Base-by-base conservation (phyloP, 2,888 invertebrate species). In the Myopa tessellatipennis region DNA sequence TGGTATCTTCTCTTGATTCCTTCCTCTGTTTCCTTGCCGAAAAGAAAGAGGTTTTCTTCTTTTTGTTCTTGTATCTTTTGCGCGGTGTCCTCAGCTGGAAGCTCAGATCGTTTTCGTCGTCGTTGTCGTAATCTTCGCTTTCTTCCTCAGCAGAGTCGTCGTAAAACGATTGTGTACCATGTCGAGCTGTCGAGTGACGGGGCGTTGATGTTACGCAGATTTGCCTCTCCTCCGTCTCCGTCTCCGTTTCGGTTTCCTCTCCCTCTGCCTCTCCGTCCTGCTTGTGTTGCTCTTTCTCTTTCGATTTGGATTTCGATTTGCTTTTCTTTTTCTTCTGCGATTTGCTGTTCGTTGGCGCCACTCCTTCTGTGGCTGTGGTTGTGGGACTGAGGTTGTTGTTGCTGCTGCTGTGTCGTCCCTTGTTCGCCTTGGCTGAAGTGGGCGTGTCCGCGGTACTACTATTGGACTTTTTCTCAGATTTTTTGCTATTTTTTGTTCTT, bases 321-420 rank as follows among this genome's bases (percentile, higher is more conserved):
- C 76, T 81, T 45, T 61, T 74, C 61, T 80, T 84, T 79, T 80
- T 85, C 72, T 83, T 75, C 50, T 68, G 68, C 4, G 58, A 45
- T 14, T 40, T 67, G 26, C 50, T 74, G 68, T 61, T 60, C 18
- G 58, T 38, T 14, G 40, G 1, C 36, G 40, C 26, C 74, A 52
- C 52, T 55, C 36, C 38, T 38, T 65, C 74, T 8, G n/a, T 18
- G n/a, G 50, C 38, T 34, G 26, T 26, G 5, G 58, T 34, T 60
- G 58, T 55, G 40, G 55, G 18, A n/a, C 36, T 74, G 55, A 34
- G 14, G 65, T 61, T 26, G 38, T 61, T 26, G 38, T 69, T 26
- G 70, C 38, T 52, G 38, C 40, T 26, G 70, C 38, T 60, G 75
- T 12, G 63, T 26, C 45, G 73, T 26, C 55, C 81, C 82, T 83